These are phyloP conservation scores for Phalloptychus januarius DNA, from an alignment of 2,797 vertebrate species.

Conservation along the genomic window DNA sequence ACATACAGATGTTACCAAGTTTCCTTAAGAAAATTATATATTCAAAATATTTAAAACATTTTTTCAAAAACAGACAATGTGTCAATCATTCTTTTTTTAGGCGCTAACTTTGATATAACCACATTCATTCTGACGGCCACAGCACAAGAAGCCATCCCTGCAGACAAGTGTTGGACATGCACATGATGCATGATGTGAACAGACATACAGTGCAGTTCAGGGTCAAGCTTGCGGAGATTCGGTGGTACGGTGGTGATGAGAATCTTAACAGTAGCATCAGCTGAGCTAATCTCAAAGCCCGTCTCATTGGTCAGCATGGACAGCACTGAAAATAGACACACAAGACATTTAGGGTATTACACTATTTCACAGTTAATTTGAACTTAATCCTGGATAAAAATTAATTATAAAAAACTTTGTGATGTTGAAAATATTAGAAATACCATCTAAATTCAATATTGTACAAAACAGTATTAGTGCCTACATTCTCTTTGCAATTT, in stretches of 20 bases:
- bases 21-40: not conserved
- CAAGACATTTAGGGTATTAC: not conserved
- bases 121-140: not conserved
- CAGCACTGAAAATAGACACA: constrained; percentile 79
- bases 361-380: not conserved
- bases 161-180: not conserved
- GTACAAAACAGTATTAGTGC: not conserved
- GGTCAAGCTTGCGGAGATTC: constrained; percentile 95
- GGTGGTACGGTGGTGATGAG: constrained; percentile 97
- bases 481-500: not conserved
- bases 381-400: not conserved
- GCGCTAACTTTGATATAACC: not conserved
- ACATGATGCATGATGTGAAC: not conserved
- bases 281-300: constrained; percentile 95
- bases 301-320: constrained; percentile 98
- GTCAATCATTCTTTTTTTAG: not conserved
- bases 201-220: constrained; percentile 89
- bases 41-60: too few relatives aligned
- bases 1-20: not conserved
- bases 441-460: not conserved
- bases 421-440: not conserved
- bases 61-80: too few relatives aligned
- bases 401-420: not conserved
- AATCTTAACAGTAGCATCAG: constrained; percentile 95
- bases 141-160: not conserved